Conservation (phyloP, 2,888 invertebrate species). For the Polymixis lichenea region DNA sequence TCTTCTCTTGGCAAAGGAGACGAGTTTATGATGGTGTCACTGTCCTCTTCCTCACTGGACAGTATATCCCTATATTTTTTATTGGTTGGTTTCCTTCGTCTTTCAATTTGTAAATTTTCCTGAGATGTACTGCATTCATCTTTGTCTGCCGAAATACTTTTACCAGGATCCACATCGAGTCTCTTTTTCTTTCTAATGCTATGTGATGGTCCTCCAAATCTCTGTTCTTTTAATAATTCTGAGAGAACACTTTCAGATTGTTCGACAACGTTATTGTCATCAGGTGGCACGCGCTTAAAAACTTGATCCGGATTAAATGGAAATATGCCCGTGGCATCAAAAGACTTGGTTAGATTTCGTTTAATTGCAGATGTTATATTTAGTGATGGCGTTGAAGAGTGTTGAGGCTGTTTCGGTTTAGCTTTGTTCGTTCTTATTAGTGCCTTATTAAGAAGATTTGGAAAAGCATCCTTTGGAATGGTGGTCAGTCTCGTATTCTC, state of each 20-base stretch:
- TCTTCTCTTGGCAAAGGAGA: conserved; percentile 2
- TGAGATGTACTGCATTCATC: conserved; percentile 1
- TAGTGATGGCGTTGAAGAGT: not conserved
- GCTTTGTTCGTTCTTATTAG: not conserved
- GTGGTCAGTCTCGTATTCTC: not conserved
- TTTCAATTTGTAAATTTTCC: not conserved
- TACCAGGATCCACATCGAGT: conserved; percentile 7
- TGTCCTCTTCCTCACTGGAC: not conserved
- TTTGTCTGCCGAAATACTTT: conserved; percentile 3
- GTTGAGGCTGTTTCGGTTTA: not conserved
- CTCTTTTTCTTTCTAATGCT: conserved; percentile 4
- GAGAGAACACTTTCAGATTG: no score
- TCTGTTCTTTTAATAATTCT: not conserved
- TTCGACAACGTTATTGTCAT: no score
- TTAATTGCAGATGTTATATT: not conserved
- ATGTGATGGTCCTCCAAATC: conserved; percentile 1
- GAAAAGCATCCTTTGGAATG: conserved; percentile 1
- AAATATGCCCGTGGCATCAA: not conserved
- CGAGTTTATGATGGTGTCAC: not conserved
- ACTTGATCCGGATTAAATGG: conserved; percentile 1
- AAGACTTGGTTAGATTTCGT: not conserved
- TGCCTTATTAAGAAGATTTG: not conserved
- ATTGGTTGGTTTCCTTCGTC: not conserved
- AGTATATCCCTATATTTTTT: conserved; percentile 3
- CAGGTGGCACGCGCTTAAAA: not conserved